Conservation (phyloP, 2,797 vertebrate genomes). For the Poecilia wingei region DNA sequence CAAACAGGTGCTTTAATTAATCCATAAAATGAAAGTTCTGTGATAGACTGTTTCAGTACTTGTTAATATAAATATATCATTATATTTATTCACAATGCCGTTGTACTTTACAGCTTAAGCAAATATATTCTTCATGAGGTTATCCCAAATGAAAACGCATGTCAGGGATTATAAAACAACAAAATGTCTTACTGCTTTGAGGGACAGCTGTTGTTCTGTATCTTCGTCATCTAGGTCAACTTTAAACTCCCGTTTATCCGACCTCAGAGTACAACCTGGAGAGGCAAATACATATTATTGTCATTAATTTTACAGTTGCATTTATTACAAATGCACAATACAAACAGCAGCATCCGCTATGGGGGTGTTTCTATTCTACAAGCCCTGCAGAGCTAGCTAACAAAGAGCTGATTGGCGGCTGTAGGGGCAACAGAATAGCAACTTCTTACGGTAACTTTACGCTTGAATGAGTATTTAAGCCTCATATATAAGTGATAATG, state of each 20-base stretch:
- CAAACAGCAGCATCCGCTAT: neutral
- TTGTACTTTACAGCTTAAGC: neutral
- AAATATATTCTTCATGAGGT: neutral
- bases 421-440: slow-evolving; percentile 4
- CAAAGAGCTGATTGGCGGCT: slow-evolving; percentile 70
- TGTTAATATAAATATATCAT: neutral
- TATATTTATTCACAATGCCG: neutral
- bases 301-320: fast-evolving
- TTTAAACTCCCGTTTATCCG: slow-evolving; percentile 82
- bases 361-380: neutral
- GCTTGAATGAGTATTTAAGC: neutral
- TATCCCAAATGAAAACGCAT: neutral
- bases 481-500: slow-evolving; percentile 7
- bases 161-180: neutral
- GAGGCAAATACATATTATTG: slow-evolving; percentile 13
- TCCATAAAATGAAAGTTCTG: neutral
- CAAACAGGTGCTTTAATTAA: neutral
- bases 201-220: slow-evolving; percentile 84
- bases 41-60: neutral
- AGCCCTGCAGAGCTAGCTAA: slow-evolving; percentile 52
- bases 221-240: slow-evolving; percentile 81
- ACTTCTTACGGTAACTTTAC: neutral
- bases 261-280: slow-evolving; percentile 80
- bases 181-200: slow-evolving; percentile 80
- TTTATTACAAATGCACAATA: neutral